These are phyloP conservation scores for Deroplatys truncata DNA, from an alignment of 2,888 invertebrate genomes.

Conservation along the genomic window DNA sequence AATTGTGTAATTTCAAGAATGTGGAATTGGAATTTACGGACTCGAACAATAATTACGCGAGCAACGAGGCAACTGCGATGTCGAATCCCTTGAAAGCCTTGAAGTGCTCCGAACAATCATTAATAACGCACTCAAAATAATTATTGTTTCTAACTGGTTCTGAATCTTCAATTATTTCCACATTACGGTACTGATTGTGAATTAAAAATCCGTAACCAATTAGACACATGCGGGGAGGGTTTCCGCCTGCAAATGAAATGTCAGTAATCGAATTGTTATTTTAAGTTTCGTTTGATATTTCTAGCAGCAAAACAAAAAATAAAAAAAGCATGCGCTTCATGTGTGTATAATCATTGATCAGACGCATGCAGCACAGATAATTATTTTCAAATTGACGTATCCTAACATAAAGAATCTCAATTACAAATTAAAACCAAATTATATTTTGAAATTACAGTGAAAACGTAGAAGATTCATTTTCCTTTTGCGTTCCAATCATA, in stretches of 20 bases:
- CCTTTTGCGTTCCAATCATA: neutral
- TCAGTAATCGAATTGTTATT: neutral
- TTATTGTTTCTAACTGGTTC: slow-evolving; percentile 6
- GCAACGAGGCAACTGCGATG: neutral
- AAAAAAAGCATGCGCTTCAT: neutral
- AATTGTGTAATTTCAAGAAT: neutral
- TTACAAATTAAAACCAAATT: neutral
- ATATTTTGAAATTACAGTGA: neutral
- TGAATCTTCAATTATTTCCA: slow-evolving; percentile 15
- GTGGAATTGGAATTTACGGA: neutral
- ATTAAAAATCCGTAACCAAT: slow-evolving; percentile 16
- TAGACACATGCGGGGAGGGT: neutral
- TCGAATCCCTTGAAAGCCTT: neutral
- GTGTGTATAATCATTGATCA: neutral
- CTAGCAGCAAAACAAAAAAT: neutral
- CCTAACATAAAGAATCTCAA: neutral
- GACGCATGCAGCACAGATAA: neutral
- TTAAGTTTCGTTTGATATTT: neutral
- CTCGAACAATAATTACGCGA: neutral
- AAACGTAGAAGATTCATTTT: neutral
- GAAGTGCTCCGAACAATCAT: neutral
- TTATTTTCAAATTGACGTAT: neutral
- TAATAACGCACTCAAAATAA: slow-evolving; percentile 10
- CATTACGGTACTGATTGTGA: slow-evolving; percentile 11
- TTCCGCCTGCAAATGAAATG: neutral